Percentiles rank a stretch among this genome's conserved stretches.
phyloP scores from a whole-genome alignment of 2,888 invertebrate species.

The Hirtodrosophila confusa region DNA sequence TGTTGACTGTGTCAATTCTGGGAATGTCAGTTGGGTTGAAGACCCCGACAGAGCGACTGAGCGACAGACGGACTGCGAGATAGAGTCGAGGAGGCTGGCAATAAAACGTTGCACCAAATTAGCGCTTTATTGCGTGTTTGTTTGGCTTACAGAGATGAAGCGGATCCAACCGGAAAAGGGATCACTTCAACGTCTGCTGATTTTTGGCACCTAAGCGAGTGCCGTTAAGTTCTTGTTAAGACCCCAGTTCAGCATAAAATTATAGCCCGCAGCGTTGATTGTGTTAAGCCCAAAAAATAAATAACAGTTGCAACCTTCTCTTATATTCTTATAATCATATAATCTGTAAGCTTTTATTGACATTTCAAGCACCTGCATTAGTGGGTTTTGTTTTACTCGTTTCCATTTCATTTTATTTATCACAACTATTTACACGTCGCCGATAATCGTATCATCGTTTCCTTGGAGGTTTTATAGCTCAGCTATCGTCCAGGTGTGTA shows the following conservation, averaged over 20 bases:
- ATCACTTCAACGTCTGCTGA: conserved; percentile 26
- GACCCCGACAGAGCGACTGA: conserved; percentile 1
- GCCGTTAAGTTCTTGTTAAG: conserved; percentile 69
- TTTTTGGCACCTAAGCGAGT: conserved; percentile 33
- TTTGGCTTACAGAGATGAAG: conserved; percentile 44
- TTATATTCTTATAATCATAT: conserved; percentile 16
- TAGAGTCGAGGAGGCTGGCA: conserved; percentile 23
- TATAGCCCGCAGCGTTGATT: conserved; percentile 38
- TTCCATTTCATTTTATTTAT: conserved; percentile 37
- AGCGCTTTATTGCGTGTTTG: conserved; percentile 76
- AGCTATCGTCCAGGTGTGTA: conserved; percentile 57
- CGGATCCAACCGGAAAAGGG: conserved; percentile 41
- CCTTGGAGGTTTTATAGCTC: conserved; percentile 67
- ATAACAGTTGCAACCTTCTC: conserved; percentile 26
- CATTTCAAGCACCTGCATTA: conserved; percentile 64
- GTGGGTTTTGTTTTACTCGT: conserved; percentile 13
- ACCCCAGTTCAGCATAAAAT: conserved; percentile 31
- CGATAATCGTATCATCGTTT: conserved; percentile 17
- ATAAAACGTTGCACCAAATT: conserved; percentile 73
- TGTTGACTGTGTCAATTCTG: conserved; percentile 73
- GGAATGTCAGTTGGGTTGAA: conserved; percentile 54
- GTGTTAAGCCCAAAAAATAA: conserved; percentile 15
- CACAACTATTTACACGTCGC: conserved; percentile 67
- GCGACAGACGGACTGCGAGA: background rate
- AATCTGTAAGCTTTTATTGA: conserved; percentile 69